These are phyloP conservation scores for Chydorus sphaericus DNA, from an alignment of 2,888 invertebrate species.

Conservation along the genomic window DNA sequence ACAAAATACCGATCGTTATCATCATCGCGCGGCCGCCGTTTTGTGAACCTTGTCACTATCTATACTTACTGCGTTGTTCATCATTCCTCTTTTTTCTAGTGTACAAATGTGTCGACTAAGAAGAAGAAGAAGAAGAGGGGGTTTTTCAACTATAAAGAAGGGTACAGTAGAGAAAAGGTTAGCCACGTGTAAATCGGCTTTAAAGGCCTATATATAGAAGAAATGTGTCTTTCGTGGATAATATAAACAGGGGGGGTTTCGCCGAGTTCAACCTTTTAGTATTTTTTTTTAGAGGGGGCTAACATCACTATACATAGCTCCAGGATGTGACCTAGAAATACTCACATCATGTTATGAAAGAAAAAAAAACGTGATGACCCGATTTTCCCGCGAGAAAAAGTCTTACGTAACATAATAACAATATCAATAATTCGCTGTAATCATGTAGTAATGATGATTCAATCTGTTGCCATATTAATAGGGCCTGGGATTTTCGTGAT, in stretches of 20 bases:
- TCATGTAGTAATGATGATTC: no score
- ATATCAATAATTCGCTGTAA: no score
- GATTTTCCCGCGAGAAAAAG: no score
- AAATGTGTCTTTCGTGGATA: neutral
- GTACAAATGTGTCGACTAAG: slow-evolving; percentile 3
- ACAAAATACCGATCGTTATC: slow-evolving; percentile 2
- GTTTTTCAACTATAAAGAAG: neutral
- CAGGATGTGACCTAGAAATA: slow-evolving; percentile 2
- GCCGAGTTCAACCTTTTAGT: no score
- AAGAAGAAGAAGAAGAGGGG: neutral
- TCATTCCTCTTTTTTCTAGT: neutral
- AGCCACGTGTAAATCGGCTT: slow-evolving; percentile 8
- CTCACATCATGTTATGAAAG: neutral
- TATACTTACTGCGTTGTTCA: no score
- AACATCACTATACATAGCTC: neutral
- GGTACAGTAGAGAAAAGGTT: neutral
- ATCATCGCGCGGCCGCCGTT: neutral
- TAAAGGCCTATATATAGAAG: neutral
- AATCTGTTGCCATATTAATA: no score
- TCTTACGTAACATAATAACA: no score
- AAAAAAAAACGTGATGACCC: no score
- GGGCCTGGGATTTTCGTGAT: no score
- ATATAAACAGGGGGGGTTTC: neutral
- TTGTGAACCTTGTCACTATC: slow-evolving; percentile 6
- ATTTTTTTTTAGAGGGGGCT: no score